Percentiles rank a stretch among this genome's conserved stretches.
phyloP scores from a whole-genome alignment of 2,888 invertebrate genomes.

The Asteroscopus sphinx region DNA sequence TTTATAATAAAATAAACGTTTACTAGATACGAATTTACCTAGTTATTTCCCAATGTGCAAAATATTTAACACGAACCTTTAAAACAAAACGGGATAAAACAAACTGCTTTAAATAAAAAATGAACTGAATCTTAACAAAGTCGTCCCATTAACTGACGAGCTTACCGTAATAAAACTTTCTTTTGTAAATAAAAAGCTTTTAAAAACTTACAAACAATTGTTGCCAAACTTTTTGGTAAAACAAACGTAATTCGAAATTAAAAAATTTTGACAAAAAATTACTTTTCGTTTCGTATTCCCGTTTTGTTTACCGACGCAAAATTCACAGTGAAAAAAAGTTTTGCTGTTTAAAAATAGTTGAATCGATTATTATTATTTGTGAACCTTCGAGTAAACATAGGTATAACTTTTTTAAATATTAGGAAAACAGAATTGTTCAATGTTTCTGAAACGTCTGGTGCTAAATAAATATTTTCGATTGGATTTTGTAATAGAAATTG shows the following conservation, averaged over 20 bases:
- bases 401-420: too few relatives aligned
- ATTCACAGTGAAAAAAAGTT: too few relatives aligned
- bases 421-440: too few relatives aligned
- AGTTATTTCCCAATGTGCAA: slow-evolving; percentile 4
- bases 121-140: slow-evolving; percentile 29
- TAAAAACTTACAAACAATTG: slow-evolving; percentile 32
- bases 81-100: slow-evolving; percentile 17
- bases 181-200: slow-evolving; percentile 43
- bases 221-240: slow-evolving; percentile 39
- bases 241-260: slow-evolving; percentile 17
- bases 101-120: slow-evolving; percentile 25
- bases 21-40: not conserved
- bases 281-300: slow-evolving; percentile 28
- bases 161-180: slow-evolving; percentile 57
- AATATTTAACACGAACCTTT: not conserved
- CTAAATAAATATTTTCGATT: too few relatives aligned
- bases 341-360: too few relatives aligned
- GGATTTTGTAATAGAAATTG: too few relatives aligned
- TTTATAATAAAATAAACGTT: not conserved
- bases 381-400: too few relatives aligned
- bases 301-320: slow-evolving; percentile 16
- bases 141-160: slow-evolving; percentile 23
- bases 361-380: too few relatives aligned
- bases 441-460: too few relatives aligned
- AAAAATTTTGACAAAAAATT: slow-evolving; percentile 16